phyloP scores from a whole-genome alignment of 2,113 vertebrate genomes.

The Nycticorax nycticorax region DNA sequence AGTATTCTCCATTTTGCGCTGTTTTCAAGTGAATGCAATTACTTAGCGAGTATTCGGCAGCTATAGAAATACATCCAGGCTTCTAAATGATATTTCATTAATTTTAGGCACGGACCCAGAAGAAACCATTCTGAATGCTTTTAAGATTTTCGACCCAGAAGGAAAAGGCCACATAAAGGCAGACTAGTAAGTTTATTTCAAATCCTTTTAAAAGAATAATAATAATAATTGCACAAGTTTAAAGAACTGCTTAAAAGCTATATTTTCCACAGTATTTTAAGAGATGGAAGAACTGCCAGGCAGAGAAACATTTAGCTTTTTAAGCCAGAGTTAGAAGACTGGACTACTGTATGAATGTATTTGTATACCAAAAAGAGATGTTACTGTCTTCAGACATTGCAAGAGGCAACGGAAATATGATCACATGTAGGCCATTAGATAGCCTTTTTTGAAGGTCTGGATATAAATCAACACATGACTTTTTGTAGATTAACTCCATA shows the following conservation, averaged over 20 bases:
- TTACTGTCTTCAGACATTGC: slow-evolving; percentile 56
- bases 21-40: slow-evolving; percentile 32
- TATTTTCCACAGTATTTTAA: not conserved
- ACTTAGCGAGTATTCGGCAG: slow-evolving; percentile 18
- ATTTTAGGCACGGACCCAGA: slow-evolving; percentile 88
- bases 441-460: slow-evolving; percentile 61
- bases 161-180: slow-evolving; percentile 86
- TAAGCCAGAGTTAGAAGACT: not conserved
- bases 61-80: not conserved
- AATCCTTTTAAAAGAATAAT: not conserved
- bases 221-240: not conserved
- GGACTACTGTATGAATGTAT: not conserved
- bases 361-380: slow-evolving; percentile 36
- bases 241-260: not conserved
- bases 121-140: slow-evolving; percentile 89
- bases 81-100: slow-evolving; percentile 5
- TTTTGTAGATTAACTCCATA: slow-evolving; percentile 54
- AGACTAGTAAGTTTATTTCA: slow-evolving; percentile 82
- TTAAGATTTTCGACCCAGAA: slow-evolving; percentile 90
- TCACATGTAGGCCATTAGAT: slow-evolving; percentile 68
- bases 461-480: slow-evolving; percentile 57
- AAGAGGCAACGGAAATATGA: slow-evolving; percentile 53
- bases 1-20: slow-evolving; percentile 49
- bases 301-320: not conserved
- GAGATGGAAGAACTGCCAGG: not conserved